These are phyloP conservation scores for Mungos mungo DNA, from an alignment of 2,113 vertebrate genomes.

Conservation along the genomic window DNA sequence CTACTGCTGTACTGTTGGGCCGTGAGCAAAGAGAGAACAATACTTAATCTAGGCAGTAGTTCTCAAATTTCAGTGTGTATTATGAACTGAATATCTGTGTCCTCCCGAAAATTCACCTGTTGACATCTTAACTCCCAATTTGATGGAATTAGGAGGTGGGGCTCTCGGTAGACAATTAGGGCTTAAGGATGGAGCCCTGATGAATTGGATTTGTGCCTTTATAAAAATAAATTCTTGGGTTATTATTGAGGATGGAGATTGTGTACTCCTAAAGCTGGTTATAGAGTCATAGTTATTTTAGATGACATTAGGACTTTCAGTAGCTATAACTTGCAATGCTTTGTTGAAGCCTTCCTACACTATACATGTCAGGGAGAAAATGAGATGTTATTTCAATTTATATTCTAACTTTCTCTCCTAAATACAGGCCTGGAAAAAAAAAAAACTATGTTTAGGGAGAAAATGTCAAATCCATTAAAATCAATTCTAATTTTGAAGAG, in stretches of 20 bases:
- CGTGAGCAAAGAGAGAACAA: background rate
- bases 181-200: background rate
- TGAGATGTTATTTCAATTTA: background rate
- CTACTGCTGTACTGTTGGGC: too few species aligned
- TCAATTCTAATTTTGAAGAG: slow-evolving; percentile 35
- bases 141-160: background rate
- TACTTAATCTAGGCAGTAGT: background rate
- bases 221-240: background rate
- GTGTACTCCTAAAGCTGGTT: background rate
- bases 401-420: slow-evolving; percentile 38
- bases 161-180: background rate
- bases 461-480: slow-evolving; percentile 52
- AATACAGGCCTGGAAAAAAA: background rate
- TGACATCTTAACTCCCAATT: background rate
- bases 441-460: background rate
- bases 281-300: slow-evolving; percentile 5
- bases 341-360: background rate
- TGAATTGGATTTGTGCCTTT: background rate
- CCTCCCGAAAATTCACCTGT: background rate
- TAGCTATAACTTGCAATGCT: background rate
- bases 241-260: background rate
- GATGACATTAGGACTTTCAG: background rate
- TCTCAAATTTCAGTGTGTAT: background rate
- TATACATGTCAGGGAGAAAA: background rate
- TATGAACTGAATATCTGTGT: background rate